A percentile compares a stretch with the other conserved stretches of the same genome.
Evolutionary conservation across 2,888 invertebrate genomes (phyloP).

Genomic region (Melinopterus prodromus): DNA sequence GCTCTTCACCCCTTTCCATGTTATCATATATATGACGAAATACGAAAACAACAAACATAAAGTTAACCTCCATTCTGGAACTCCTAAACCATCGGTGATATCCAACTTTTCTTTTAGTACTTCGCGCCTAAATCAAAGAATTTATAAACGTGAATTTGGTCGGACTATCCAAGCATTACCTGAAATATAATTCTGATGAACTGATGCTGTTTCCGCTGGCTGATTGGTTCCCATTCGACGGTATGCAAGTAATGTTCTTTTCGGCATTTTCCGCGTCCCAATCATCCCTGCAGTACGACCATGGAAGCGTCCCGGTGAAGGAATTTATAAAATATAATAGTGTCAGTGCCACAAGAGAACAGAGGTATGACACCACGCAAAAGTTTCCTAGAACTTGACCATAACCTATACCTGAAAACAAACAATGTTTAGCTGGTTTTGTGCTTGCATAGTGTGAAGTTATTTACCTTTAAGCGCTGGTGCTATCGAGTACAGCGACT

Average conservation of each 20-base stretch:
- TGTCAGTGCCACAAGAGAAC: conserved; percentile 76
- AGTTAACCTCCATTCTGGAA: conserved; percentile 74
- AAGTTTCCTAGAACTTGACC: conserved; percentile 70
- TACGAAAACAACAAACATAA: conserved; percentile 74
- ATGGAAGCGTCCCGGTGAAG: conserved; percentile 74
- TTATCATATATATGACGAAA: conserved; percentile 73
- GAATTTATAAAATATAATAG: conserved; percentile 77
- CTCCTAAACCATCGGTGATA: conserved; percentile 60
- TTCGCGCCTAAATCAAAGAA: conserved; percentile 51
- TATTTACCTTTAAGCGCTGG: conserved; percentile 68
- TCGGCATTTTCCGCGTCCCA: conserved; percentile 59
- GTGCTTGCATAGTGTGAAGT: no score
- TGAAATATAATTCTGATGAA: conserved; percentile 34
- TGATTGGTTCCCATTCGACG: conserved; percentile 25
- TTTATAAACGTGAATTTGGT: neutral
- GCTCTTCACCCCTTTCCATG: conserved; percentile 79
- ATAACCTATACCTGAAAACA: conserved; percentile 69
- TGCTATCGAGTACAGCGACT: conserved; percentile 64
- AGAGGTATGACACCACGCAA: conserved; percentile 80
- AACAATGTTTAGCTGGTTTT: neutral
- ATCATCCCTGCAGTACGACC: conserved; percentile 70
- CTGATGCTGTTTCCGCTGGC: conserved; percentile 9
- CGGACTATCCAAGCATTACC: conserved; percentile 6
- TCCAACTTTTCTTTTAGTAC: conserved; percentile 63
- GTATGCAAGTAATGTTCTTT: conserved; percentile 33